phyloP scores from a whole-genome alignment of 2,113 vertebrate species.

The Syngnathus scovelli region DNA sequence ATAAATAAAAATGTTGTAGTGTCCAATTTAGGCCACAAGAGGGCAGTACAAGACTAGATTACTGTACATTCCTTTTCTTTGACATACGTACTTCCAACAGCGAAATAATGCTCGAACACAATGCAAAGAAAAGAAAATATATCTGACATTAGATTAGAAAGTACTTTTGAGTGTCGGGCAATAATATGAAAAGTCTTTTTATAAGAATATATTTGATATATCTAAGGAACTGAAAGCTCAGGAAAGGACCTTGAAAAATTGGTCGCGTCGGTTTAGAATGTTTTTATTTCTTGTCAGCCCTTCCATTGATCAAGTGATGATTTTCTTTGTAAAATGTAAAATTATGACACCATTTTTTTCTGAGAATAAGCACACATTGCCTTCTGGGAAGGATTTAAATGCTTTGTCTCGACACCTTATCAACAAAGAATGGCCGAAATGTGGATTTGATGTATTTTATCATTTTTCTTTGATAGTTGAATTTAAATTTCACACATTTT shows the following conservation, averaged over 20 bases:
- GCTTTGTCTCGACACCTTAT: constrained; percentile 49
- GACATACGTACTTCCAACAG: no score
- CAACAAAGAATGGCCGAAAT: neutral
- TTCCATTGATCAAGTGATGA: constrained; percentile 16
- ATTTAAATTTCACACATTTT: constrained; percentile 52
- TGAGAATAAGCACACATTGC: constrained; percentile 42
- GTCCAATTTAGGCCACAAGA: no score
- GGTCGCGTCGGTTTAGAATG: constrained; percentile 51
- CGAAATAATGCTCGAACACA: neutral
- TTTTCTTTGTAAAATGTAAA: constrained; percentile 28
- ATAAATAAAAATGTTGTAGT: neutral
- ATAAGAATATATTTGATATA: constrained; percentile 12
- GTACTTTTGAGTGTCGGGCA: neutral
- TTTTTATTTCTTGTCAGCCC: constrained; percentile 33
- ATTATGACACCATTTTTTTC: constrained; percentile 36
- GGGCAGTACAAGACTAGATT: no score
- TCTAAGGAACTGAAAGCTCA: constrained; percentile 15
- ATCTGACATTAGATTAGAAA: neutral
- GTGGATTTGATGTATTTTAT: constrained; percentile 43
- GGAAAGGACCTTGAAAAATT: constrained; percentile 49
- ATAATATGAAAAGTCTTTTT: neutral
- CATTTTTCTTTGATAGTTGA: constrained; percentile 34
- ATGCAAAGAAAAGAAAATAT: neutral
- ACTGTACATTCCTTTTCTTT: no score
- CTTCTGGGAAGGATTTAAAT: constrained; percentile 64